A percentile compares a stretch with the other conserved stretches of the same genome.
Conservation (phyloP, 2,113 vertebrate genomes). For the Spheniscus mendiculus region DNA sequence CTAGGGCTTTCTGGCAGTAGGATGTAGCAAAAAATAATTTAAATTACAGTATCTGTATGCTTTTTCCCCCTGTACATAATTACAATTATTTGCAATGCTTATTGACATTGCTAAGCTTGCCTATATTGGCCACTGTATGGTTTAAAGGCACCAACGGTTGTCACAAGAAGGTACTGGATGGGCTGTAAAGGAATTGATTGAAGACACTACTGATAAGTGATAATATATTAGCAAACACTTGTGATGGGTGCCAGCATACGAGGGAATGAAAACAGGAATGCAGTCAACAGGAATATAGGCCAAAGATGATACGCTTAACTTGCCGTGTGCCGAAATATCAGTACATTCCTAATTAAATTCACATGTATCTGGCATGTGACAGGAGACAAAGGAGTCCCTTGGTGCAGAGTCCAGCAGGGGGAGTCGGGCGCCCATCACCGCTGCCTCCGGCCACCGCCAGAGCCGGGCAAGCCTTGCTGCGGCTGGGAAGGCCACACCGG, state of each 20-base stretch:
- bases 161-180: neutral
- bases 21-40: neutral
- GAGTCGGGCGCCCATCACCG: neutral
- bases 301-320: neutral
- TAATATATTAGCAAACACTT: neutral
- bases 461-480: neutral
- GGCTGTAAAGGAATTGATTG: neutral
- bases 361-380: accelerated
- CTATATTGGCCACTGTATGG: neutral
- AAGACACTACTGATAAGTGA: neutral
- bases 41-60: neutral
- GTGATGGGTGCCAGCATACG: accelerated
- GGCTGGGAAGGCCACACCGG: too few relatives aligned
- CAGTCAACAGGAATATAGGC: neutral
- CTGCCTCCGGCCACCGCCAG: neutral
- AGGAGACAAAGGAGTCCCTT: neutral
- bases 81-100: neutral
- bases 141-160: neutral
- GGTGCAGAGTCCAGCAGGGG: neutral
- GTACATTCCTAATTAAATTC: neutral
- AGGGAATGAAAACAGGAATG: neutral
- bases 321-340: neutral
- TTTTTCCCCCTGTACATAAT: neutral
- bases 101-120: neutral
- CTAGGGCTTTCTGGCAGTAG: neutral